A percentile compares a stretch with the other conserved stretches of the same genome.
Conservation (phyloP, 2,797 vertebrate genomes). For the Clarias platycephalus region DNA sequence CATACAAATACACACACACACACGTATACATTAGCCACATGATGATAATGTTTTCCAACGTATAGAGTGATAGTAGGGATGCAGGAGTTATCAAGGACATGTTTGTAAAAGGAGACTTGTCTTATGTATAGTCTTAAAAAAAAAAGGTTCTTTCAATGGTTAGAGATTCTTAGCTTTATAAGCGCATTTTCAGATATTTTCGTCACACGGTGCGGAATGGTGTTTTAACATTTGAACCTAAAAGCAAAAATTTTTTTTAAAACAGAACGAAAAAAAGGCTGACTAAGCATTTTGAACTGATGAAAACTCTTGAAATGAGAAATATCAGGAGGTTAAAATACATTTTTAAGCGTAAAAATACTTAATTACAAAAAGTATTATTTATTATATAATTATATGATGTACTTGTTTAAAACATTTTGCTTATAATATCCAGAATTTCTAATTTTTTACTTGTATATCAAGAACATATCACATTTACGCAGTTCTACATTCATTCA, state of each 20-base stretch:
- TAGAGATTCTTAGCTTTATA: not conserved
- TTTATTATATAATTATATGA: not conserved
- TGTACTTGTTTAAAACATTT: not conserved
- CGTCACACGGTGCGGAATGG: not conserved
- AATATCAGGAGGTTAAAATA: too few relatives aligned
- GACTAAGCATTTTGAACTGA: not conserved
- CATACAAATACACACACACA: conserved; percentile 26
- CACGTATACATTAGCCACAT: not conserved
- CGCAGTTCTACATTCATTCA: not conserved
- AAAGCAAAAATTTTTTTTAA: not conserved
- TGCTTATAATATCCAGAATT: not conserved
- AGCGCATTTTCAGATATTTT: not conserved
- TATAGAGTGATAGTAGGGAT: not conserved
- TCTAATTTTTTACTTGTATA: not conserved
- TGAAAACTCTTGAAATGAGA: not conserved
- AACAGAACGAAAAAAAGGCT: not conserved
- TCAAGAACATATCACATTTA: not conserved
- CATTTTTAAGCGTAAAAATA: not conserved
- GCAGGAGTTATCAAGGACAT: not conserved
- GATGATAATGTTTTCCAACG: conserved; percentile 10
- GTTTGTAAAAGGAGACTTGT: not conserved
- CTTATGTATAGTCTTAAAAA: not conserved
- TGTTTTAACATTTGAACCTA: not conserved
- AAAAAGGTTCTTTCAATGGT: not conserved
- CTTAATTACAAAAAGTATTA: not conserved